These are phyloP conservation scores for Lutjanus erythropterus DNA, from an alignment of 2,113 vertebrate species.

Conservation along the genomic window DNA sequence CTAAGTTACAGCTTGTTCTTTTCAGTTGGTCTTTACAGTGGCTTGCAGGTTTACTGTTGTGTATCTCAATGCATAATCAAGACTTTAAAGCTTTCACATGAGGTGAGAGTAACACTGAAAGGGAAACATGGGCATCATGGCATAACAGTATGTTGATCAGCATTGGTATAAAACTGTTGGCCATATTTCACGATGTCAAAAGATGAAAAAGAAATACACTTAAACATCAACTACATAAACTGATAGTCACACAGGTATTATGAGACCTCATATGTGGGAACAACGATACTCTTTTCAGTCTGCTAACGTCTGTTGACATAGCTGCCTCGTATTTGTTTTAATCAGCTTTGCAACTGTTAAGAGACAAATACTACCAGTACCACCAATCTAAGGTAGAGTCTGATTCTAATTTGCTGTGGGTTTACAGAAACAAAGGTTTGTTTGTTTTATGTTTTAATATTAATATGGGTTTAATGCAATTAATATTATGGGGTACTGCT, in stretches of 20 bases:
- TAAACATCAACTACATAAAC: too few species aligned
- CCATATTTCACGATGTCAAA: background rate
- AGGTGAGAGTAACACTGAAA: background rate
- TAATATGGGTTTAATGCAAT: background rate
- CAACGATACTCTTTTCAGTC: background rate
- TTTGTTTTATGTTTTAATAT: background rate
- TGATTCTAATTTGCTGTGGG: background rate
- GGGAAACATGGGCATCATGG: too few species aligned
- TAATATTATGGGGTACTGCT: too few species aligned
- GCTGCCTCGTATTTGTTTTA: too few species aligned
- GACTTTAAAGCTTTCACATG: background rate
- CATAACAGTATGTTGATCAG: background rate
- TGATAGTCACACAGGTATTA: background rate
- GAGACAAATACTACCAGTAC: background rate
- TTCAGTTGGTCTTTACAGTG: background rate
- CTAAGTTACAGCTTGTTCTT: conserved; percentile 17
- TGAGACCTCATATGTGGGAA: background rate
- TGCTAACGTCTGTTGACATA: background rate
- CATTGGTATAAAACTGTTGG: background rate
- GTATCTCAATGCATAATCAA: background rate
- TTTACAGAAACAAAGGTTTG: background rate
- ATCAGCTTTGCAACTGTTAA: background rate
- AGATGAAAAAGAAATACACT: background rate
- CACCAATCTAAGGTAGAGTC: too few species aligned
- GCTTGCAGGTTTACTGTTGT: conserved; percentile 10